Conservation (phyloP, 2,888 invertebrate genomes). For the Sarcophaga carnaria region DNA sequence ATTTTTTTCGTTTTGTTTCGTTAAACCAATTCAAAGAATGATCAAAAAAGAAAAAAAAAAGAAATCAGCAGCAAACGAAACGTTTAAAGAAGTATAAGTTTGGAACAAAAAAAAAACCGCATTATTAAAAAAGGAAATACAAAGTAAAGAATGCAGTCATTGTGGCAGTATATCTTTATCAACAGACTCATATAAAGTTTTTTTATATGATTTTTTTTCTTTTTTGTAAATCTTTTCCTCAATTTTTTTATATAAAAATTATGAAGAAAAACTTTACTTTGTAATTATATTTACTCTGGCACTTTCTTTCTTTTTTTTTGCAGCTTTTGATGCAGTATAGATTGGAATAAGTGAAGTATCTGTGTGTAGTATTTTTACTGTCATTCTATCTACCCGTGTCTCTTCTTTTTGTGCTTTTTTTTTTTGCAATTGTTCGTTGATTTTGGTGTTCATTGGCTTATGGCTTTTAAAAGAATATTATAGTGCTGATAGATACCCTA, state of each 20-base stretch:
- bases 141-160: slow-evolving; percentile 36
- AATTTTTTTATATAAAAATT: slow-evolving; percentile 30
- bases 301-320: slow-evolving; percentile 10
- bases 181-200: slow-evolving; percentile 2
- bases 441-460: slow-evolving; percentile 44
- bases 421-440: neutral
- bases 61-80: neutral
- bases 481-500: too few relatives aligned
- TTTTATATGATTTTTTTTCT: neutral
- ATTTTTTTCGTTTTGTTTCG: slow-evolving; percentile 2
- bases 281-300: slow-evolving; percentile 38
- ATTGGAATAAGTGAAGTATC: slow-evolving; percentile 13
- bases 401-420: neutral
- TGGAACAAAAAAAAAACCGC: slow-evolving; percentile 46
- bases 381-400: neutral
- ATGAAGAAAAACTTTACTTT: slow-evolving; percentile 48
- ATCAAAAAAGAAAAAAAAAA: too few relatives aligned
- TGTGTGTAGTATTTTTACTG: neutral
- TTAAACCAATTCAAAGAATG: too few relatives aligned
- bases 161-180: slow-evolving; percentile 26
- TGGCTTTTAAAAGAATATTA: neutral
- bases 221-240: slow-evolving; percentile 23
- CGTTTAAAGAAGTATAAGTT: slow-evolving; percentile 1
- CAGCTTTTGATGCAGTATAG: slow-evolving; percentile 16
- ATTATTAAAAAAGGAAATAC: slow-evolving; percentile 31